Percentiles rank a stretch among this genome's conserved stretches.
These are phyloP conservation scores for Heliconius ethilla DNA, from an alignment of 2,888 invertebrate genomes.

Conservation along the genomic window DNA sequence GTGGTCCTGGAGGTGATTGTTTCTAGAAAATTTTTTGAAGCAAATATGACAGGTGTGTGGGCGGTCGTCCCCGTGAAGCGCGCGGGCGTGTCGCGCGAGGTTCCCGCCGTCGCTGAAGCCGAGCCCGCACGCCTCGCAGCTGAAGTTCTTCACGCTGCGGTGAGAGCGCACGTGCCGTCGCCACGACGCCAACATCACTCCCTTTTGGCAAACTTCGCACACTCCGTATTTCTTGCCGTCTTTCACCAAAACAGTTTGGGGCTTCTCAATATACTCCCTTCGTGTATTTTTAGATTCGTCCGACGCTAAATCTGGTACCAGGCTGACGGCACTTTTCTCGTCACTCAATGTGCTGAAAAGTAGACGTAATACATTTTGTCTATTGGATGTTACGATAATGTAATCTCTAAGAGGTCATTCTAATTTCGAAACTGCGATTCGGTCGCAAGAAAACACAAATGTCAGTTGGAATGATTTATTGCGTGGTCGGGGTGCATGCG, in stretches of 20 bases:
- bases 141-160: constrained; percentile 63
- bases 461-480: constrained; percentile 29
- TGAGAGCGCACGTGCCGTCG: constrained; percentile 75
- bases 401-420: background rate
- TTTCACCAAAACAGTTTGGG: constrained; percentile 42
- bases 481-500: constrained; percentile 63
- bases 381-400: background rate
- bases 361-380: constrained; percentile 14
- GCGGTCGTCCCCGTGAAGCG: constrained; percentile 72
- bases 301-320: background rate
- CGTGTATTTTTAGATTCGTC: background rate
- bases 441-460: background rate
- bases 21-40: constrained; percentile 72
- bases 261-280: constrained; percentile 22
- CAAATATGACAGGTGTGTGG: constrained; percentile 77
- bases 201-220: constrained; percentile 71
- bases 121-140: constrained; percentile 80
- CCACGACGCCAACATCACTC: constrained; percentile 59
- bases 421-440: background rate
- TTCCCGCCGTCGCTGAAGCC: constrained; percentile 75
- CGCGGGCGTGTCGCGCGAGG: constrained; percentile 76
- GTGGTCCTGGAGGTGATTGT: constrained; percentile 77
- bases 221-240: constrained; percentile 52
- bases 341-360: constrained; percentile 50
- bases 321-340: constrained; percentile 20